Base-by-base conservation (phyloP, 2,113 vertebrate genomes). In the Bettongia penicillata region DNA sequence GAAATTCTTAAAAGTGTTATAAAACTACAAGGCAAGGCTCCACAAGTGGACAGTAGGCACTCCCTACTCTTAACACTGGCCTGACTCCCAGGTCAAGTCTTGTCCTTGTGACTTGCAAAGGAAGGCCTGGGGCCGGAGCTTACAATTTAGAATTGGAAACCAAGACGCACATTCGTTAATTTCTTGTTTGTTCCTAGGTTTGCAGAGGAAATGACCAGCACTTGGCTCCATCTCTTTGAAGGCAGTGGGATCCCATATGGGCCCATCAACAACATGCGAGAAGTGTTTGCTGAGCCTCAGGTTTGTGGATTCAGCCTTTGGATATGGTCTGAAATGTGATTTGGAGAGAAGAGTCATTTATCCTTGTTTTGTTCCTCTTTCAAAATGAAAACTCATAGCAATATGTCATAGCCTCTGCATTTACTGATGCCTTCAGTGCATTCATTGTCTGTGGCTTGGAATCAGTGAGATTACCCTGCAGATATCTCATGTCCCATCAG, bases 241-340 rank as follows among this genome's bases (percentile, higher is more conserved):
- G 99, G 99, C 51, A 99, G 99, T 52, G 99, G 99, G 22, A 98
- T 99, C 98, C 99, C 99, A 4, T 99, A 99, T 1, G 99, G 99
- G 55, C 99, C 99, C 91, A 99, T 99, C 99, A 99, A 99, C 98
- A 99, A 96, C 95, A 99, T 99, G 96, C 98, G 99, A 98, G 98
- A 99, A 97, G 99, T 99, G 9, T 99, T 99, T 97, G 98, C 99
- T 3, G 99, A 99, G 94, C 98, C 99, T 19, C 99, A 99, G 99
- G 99, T 99, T 97, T 98, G 99, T 98, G 91, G 91, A 19, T 92
- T 61, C 16, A 94, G 61, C 51, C 95, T 95, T 97, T 95, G 91
- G 93, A 25, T 91, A 52, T 0, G 0, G 48, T 92, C 28, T 25
- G 92, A 92, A 43, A 14, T 0, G 0, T 94, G 53, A 94, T 95